Conservation (phyloP, 1,140 invertebrate genomes). For the Drosophila leontia region DNA sequence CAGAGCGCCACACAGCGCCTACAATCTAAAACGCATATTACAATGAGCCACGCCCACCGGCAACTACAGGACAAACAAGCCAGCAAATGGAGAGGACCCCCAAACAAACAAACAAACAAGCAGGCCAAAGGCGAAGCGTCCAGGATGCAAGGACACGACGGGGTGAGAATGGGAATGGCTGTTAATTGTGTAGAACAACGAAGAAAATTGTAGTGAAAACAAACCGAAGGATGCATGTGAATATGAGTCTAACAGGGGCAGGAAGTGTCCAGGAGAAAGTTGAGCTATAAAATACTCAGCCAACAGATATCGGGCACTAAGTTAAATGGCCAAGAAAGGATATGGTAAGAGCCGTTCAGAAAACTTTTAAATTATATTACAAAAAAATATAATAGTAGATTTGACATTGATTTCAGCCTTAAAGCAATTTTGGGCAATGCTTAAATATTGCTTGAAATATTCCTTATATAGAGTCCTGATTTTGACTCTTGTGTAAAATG, state of each 20-base stretch:
- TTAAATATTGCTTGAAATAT: background rate
- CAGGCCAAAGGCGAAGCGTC: conserved; percentile 27
- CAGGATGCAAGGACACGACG: background rate
- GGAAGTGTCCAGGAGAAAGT: conserved; percentile 53
- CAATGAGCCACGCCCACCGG: conserved; percentile 62
- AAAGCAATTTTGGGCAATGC: background rate
- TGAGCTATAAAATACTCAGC: conserved; percentile 66
- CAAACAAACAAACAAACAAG: conserved; percentile 44
- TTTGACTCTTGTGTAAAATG: conserved; percentile 33
- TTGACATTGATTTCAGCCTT: background rate
- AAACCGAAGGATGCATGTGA: conserved; percentile 70
- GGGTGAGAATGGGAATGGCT: conserved; percentile 54
- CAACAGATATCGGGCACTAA: conserved; percentile 52
- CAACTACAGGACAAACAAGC: conserved; percentile 56
- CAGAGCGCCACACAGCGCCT: conserved; percentile 16
- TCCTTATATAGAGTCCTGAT: background rate
- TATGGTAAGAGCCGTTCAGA: too few species aligned
- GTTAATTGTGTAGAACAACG: conserved; percentile 81
- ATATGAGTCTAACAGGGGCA: conserved; percentile 50
- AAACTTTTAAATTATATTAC: background rate
- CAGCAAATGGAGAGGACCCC: conserved; percentile 18
- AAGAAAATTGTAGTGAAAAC: conserved; percentile 82
- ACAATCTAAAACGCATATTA: conserved; percentile 70
- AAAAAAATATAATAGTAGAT: background rate
- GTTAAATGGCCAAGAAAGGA: conserved; percentile 25